Evolutionary conservation across 2,797 vertebrate genomes (phyloP), one percentile per base, ranked within the genome.

Genomic region (Takifugu ocellatus): DNA sequence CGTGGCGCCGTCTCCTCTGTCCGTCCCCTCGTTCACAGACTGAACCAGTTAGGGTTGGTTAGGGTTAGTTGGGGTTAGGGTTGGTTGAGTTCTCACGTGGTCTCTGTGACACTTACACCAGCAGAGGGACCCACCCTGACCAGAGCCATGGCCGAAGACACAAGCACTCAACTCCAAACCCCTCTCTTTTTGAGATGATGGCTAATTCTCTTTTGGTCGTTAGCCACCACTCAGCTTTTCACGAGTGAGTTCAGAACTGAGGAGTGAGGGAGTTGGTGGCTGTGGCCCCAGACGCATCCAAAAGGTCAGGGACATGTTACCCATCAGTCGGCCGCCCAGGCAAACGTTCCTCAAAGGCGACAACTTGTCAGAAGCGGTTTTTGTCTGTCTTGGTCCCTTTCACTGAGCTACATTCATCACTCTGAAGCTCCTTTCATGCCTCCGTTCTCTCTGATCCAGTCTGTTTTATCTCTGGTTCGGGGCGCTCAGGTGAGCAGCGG

Each of bases 361-460:
- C 73, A 66, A 44, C 76, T 77, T 83, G 78, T 89, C 87, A 84
- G 60, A 86, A 86, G 77, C 65, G 14, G 51, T 88, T 89, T 88
- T 66, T 65, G 55, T 84, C 77, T 70, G 44, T 84, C 75, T 71
- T 76, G 63, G 74, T 79, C 66, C 70, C 66, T 82, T 74, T 81
- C 45, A 46, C 51, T 7, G 3, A 43, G 66, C 65, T 67, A 49
- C 64, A 60, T 73, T 77, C 66, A 70, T 73, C 63, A 75, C 66
- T 77, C 47, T 52, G 82, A 77, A 77, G 9, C 51, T 74, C 57
- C 66, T 78, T 64, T 77, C 53, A 52, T 65, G 54, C 45, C 51
- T 66, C 52, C 50, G 51, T 62, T 71, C 52, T 66, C n/a, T 46
- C 66, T 76, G 59, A 82, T 75, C 82, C 62, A 72, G 54, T 61